These are phyloP conservation scores for Sphaerodactylus townsendi DNA, from an alignment of 2,113 vertebrate species.

Conservation along the genomic window DNA sequence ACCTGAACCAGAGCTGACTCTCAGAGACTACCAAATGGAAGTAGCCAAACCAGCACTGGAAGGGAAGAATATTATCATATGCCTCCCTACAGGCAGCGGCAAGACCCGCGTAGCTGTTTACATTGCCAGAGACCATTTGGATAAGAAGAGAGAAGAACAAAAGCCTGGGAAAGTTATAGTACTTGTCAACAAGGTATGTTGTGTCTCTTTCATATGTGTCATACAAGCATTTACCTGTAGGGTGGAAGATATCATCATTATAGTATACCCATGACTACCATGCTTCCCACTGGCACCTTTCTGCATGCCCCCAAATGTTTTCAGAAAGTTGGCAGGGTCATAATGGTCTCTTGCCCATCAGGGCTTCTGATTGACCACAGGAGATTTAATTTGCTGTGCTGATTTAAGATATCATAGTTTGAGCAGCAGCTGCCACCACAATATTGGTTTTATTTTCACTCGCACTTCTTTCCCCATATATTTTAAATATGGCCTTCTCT, in stretches of 20 bases:
- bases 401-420: no score
- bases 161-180: slow-evolving; percentile 86
- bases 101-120: slow-evolving; percentile 96
- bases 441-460: no score
- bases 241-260: background rate
- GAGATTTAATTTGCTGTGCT: no score
- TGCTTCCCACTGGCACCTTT: no score
- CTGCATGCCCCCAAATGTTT: no score
- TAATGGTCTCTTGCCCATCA: no score
- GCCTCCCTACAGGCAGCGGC: slow-evolving; percentile 95
- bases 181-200: slow-evolving; percentile 93
- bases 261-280: no score
- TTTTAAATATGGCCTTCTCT: no score
- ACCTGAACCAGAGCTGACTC: slow-evolving; percentile 76
- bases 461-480: no score
- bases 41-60: slow-evolving; percentile 88
- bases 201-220: background rate
- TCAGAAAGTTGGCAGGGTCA: no score
- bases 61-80: slow-evolving; percentile 92
- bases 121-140: slow-evolving; percentile 90
- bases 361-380: no score
- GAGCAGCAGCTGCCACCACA: no score
- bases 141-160: slow-evolving; percentile 71
- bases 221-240: background rate
- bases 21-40: slow-evolving; percentile 92